Conservation (phyloP, 30 jellyfish, hydroid and myxozoan species). For the Catostylus mosaicus region DNA sequence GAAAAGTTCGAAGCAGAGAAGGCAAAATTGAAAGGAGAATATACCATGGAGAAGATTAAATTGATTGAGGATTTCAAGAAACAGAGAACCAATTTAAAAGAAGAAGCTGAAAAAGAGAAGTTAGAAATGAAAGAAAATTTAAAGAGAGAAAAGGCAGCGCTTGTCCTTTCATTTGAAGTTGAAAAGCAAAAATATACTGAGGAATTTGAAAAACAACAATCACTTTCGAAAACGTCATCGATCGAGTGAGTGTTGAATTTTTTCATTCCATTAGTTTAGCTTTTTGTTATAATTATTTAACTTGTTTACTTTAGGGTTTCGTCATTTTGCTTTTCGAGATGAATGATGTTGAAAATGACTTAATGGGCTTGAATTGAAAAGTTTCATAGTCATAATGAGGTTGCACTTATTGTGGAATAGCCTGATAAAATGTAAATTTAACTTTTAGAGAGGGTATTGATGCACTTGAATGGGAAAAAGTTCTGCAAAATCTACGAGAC, state of each 20-base stretch:
- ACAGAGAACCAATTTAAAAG: conserved; percentile 24
- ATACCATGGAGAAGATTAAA: conserved; percentile 19
- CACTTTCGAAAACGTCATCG: conserved; percentile 52
- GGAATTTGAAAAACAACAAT: conserved; percentile 52
- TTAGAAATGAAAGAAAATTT: conserved; percentile 61
- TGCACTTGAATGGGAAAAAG: conserved; percentile 86
- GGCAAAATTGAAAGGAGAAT: conserved; percentile 15
- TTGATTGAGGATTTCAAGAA: conserved; percentile 43
- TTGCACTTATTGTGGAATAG: too few relatives aligned
- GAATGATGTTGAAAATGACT: too few relatives aligned
- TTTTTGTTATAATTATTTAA: background rate
- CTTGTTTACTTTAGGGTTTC: background rate
- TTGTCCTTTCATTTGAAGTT: conserved; percentile 52
- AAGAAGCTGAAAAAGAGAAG: conserved; percentile 61
- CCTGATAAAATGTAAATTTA: background rate
- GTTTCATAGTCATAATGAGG: too few relatives aligned
- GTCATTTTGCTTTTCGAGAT: too few relatives aligned
- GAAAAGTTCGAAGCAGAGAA: conserved; percentile 42
- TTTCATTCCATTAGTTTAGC: background rate
- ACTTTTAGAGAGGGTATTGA: conserved; percentile 86
- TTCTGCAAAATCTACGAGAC: conserved; percentile 68
- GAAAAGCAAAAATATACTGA: conserved; percentile 58
- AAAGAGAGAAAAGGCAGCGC: conserved; percentile 55
- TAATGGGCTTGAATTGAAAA: too few relatives aligned
- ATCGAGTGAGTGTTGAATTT: conserved; percentile 42